phyloP scores from a whole-genome alignment of 2,797 vertebrate species.

The Spondyliosoma cantharus region DNA sequence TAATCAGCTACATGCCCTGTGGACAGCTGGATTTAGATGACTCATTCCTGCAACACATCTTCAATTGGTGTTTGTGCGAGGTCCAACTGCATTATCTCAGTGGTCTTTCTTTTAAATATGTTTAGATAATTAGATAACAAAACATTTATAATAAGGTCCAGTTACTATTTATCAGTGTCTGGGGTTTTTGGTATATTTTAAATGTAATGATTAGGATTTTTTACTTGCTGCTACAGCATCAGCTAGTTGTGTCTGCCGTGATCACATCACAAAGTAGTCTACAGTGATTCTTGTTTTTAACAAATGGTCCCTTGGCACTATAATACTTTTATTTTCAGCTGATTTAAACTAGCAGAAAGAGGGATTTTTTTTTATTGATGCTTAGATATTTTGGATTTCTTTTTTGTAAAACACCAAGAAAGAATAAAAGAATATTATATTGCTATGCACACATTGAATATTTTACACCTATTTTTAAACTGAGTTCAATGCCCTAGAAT shows the following conservation, averaged over 20 bases:
- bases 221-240: too few species aligned
- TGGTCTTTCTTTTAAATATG: slow-evolving; percentile 76
- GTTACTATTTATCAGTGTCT: slow-evolving; percentile 29
- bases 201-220: neutral
- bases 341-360: neutral
- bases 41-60: slow-evolving; percentile 87
- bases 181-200: neutral
- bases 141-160: slow-evolving; percentile 25
- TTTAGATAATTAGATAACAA: slow-evolving; percentile 68
- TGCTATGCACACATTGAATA: neutral
- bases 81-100: slow-evolving; percentile 80
- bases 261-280: too few species aligned
- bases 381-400: neutral
- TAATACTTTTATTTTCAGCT: neutral
- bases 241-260: too few species aligned
- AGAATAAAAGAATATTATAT: too few species aligned
- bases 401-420: neutral
- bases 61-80: slow-evolving; percentile 83
- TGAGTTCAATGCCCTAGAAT: neutral
- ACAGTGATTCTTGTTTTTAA: slow-evolving; percentile 5
- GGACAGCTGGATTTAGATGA: slow-evolving; percentile 88
- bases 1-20: slow-evolving; percentile 87
- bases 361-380: neutral
- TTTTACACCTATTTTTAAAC: neutral
- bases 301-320: neutral